phyloP scores from a whole-genome alignment of 1,140 invertebrate genomes.

The Hylaeus volcanicus region DNA sequence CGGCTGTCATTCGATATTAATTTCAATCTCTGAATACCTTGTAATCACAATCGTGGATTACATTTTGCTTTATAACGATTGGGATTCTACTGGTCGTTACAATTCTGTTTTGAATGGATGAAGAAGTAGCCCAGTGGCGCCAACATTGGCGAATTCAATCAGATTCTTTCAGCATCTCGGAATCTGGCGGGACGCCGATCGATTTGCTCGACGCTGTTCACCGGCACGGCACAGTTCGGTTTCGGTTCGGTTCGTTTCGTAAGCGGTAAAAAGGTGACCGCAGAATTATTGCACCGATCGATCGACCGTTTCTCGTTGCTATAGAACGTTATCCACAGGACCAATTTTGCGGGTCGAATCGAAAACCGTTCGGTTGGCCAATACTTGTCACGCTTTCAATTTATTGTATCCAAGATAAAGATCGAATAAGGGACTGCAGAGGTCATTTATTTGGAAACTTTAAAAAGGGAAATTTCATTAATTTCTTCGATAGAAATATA shows the following conservation, averaged over 20 bases:
- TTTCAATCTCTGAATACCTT: too few relatives aligned
- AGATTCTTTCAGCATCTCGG: conserved; percentile 44
- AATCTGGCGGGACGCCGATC: conserved; percentile 70
- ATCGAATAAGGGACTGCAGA: too few relatives aligned
- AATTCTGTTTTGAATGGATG: conserved; percentile 6
- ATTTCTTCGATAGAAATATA: too few relatives aligned
- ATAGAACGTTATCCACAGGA: background rate
- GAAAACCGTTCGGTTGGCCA: too few relatives aligned
- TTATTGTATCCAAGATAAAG: too few relatives aligned
- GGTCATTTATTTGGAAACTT: too few relatives aligned
- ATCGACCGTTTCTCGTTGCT: background rate
- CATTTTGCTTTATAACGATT: background rate
- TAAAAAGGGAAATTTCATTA: too few relatives aligned
- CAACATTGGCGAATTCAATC: conserved; percentile 50
- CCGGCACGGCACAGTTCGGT: conserved; percentile 41
- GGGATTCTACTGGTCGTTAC: conserved; percentile 1
- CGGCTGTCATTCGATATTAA: too few relatives aligned
- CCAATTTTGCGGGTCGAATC: too few relatives aligned
- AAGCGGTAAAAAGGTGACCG: conserved; percentile 16
- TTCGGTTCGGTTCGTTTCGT: conserved; percentile 36
- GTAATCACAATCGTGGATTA: too few relatives aligned
- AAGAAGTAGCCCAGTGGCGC: conserved; percentile 53
- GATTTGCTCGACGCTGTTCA: conserved; percentile 60
- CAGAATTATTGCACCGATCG: conserved; percentile 3
- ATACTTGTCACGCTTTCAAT: too few relatives aligned